Percentiles rank a stretch among this genome's conserved stretches.
phyloP scores from a whole-genome alignment of 37 sponge, comb jelly and placozoan species.

The Aphrocallistes beatrix region DNA sequence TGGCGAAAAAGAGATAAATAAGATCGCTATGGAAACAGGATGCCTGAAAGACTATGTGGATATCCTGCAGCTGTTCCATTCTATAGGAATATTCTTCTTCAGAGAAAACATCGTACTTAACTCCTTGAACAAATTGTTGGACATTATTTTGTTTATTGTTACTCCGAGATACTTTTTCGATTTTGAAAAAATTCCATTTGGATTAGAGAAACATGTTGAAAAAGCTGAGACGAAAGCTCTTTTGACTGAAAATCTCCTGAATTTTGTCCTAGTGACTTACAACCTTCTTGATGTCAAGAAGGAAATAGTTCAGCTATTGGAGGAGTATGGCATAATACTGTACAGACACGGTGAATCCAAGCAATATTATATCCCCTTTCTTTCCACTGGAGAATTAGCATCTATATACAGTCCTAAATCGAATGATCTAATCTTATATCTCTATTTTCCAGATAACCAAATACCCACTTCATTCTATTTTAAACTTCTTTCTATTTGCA shows the following conservation, averaged over 20 bases:
- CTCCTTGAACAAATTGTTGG: background rate
- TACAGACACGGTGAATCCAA: background rate
- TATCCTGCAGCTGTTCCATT: slow-evolving; percentile 13
- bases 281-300: background rate
- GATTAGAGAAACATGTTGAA: background rate
- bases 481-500: background rate
- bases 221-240: background rate
- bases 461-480: background rate
- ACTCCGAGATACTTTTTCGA: background rate
- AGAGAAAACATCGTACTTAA: background rate
- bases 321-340: background rate
- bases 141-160: background rate
- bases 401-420: background rate
- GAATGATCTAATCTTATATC: background rate
- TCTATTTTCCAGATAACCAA: background rate
- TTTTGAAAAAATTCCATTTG: background rate
- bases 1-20: background rate
- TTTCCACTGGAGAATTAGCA: background rate
- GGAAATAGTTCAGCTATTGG: background rate
- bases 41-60: background rate
- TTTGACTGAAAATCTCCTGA: background rate
- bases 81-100: background rate
- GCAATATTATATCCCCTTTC: background rate
- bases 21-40: background rate
- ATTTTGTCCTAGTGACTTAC: background rate